Evolutionary conservation across 1,140 invertebrate species (phyloP).

Genomic region (Acromyrmex charruanus): DNA sequence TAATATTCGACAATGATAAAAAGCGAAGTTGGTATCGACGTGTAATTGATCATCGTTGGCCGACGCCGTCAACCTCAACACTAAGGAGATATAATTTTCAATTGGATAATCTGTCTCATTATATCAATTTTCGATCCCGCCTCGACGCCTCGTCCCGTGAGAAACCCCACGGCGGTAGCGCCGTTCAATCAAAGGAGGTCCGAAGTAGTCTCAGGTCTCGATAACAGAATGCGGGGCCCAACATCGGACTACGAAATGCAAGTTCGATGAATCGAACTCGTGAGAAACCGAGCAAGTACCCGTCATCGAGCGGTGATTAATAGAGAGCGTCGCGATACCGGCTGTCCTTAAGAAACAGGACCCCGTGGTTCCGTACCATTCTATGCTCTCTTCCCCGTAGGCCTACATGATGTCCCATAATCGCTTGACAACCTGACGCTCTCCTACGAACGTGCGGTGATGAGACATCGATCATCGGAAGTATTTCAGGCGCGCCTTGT

Average conservation of each 20-base stretch:
- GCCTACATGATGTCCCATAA: conserved; percentile 73
- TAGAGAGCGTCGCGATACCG: conserved; percentile 73
- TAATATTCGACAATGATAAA: conserved; percentile 48
- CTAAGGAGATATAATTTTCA: conserved; percentile 55
- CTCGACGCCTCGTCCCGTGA: conserved; percentile 29
- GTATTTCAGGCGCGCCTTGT: conserved; percentile 68
- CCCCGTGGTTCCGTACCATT: conserved; percentile 28
- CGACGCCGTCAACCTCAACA: conserved; percentile 11
- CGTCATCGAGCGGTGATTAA: conserved; percentile 76
- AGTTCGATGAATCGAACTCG: conserved; percentile 68
- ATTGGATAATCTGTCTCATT: conserved; percentile 67
- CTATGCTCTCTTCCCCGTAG: conserved; percentile 35
- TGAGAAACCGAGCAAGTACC: conserved; percentile 71
- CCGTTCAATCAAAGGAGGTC: conserved; percentile 61
- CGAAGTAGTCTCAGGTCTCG: conserved; percentile 55
- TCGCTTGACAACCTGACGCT: conserved; percentile 67
- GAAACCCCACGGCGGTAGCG: conserved; percentile 59
- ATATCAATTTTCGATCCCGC: conserved; percentile 49
- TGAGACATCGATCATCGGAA: conserved; percentile 75
- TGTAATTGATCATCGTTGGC: conserved; percentile 60
- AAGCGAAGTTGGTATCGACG: conserved; percentile 22
- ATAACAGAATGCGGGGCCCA: conserved; percentile 59
- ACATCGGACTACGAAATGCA: conserved; percentile 49
- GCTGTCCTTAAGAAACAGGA: conserved; percentile 71
- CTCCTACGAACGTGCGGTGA: conserved; percentile 64